Base-by-base conservation (phyloP, 2,888 invertebrate species). In the Hemicrepidius hirtus region DNA sequence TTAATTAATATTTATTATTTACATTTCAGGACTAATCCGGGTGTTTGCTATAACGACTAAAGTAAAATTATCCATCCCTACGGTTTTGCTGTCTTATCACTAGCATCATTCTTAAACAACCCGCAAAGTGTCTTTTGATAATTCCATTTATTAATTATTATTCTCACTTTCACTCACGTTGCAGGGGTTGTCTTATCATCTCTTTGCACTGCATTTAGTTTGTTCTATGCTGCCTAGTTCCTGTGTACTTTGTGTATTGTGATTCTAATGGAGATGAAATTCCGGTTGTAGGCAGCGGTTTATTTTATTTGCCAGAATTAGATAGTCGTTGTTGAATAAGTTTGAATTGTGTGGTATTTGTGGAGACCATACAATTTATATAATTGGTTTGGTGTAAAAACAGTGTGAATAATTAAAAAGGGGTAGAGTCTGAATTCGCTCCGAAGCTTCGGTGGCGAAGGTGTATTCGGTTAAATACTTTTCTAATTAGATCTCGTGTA, bases 141-240 rank as follows among this genome's bases (percentile, higher is more conserved):
- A 28, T 55, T 55, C 12, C 32, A 35, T 55, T 55, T 55, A 55
- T 32, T 55, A 55, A 55, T 55, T 55, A 55, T 32, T 55, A 18
- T n/a, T n/a, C n/a, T n/a, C 9, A 18, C 20, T 28, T n/a, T 32
- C 55, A 55, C 55, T 32, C 10, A 16, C 18, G 32, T 35, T 32
- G 3, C 55, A 35, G 32, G 32, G 55, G 55, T 1, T 35, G 28
- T 16, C 55, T 55, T 55, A 55, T 55, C 55, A 55, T 13, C 35
- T 32, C 55, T 16, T 16, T 35, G 55, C 28, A 35, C 32, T 7
- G 13, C 10, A 9, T 32, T 32, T 18, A 35, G 16, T 18, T 5
- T 53, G 32, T 18, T 55, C 4, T 55, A 55, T 55, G 32, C 16
- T 9, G 12, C 55, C 32, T 9, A 28, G n/a, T 35, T 28, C 9